Evolutionary conservation across 1,140 invertebrate genomes (phyloP).

Genomic region (Zaprionus vittiger): DNA sequence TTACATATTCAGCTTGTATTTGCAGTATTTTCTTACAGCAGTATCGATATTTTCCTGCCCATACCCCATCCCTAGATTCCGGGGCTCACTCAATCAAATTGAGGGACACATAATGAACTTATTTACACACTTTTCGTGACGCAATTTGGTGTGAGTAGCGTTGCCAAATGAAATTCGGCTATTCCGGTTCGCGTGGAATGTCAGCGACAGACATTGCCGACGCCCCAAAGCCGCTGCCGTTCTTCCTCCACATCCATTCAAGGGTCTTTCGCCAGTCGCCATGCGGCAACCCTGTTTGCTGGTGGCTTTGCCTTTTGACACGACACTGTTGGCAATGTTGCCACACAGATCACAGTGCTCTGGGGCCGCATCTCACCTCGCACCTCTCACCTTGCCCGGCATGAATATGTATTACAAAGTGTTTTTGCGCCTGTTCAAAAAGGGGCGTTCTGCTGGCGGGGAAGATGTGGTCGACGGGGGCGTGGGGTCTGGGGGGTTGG

Average conservation of each 20-base stretch:
- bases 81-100: constrained; percentile 65
- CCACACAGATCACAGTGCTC: constrained; percentile 39
- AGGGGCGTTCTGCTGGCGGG: constrained; percentile 56
- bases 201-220: constrained; percentile 62
- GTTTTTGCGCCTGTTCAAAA: constrained; percentile 69
- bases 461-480: not conserved
- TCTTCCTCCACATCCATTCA: constrained; percentile 13
- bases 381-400: constrained; percentile 34
- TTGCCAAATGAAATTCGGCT: constrained; percentile 67
- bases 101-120: constrained; percentile 66
- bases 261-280: constrained; percentile 35
- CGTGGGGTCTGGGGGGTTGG: constrained; percentile 13
- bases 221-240: not conserved
- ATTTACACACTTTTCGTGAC: constrained; percentile 80
- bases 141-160: constrained; percentile 57
- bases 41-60: not conserved
- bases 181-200: constrained; percentile 53
- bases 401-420: constrained; percentile 77
- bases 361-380: not conserved
- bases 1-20: too few relatives aligned
- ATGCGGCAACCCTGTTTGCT: constrained; percentile 9
- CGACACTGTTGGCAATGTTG: constrained; percentile 34
- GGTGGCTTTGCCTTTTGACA: constrained; percentile 71
- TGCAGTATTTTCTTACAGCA: too few relatives aligned
- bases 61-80: not conserved